Percentiles rank a stretch among this genome's conserved stretches.
Conservation (phyloP, 53 echinoderm and acorn worm genomes). For the Holothuria leucospilota region DNA sequence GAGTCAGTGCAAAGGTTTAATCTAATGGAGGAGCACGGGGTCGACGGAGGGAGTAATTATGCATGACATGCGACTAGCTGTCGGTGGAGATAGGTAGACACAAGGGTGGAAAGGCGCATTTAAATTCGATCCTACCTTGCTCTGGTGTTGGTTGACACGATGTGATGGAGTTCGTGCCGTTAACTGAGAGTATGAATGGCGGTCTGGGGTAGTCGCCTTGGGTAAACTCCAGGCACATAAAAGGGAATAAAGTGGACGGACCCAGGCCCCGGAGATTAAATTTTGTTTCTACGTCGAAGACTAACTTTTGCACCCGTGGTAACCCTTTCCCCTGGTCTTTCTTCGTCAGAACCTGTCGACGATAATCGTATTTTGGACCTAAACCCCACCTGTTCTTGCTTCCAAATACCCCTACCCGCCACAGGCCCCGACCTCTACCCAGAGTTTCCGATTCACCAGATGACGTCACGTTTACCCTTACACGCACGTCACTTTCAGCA, state of each 20-base stretch:
- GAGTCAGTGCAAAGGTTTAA: too few species aligned
- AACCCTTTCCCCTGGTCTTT: constrained; percentile 53
- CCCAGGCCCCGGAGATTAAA: constrained; percentile 72
- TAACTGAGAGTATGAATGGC: constrained; percentile 66
- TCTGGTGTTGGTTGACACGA: constrained; percentile 49
- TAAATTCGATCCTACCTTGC: constrained; percentile 38
- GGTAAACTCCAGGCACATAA: constrained; percentile 80
- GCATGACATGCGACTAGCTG: too few species aligned
- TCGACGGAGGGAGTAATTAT: too few species aligned
- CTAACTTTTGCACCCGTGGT: constrained; percentile 35
- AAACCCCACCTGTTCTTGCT: constrained; percentile 61
- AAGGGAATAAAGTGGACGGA: constrained; percentile 60
- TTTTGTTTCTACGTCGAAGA: constrained; percentile 54
- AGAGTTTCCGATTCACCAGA: constrained; percentile 23
- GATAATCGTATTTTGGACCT: constrained; percentile 58
- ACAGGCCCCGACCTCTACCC: constrained; percentile 66
- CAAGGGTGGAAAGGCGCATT: neutral
- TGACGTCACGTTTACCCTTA: constrained; percentile 51
- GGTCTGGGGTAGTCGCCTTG: constrained; percentile 75
- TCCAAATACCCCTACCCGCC: constrained; percentile 85
- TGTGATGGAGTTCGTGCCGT: constrained; percentile 37
- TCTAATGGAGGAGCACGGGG: too few species aligned
- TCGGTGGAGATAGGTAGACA: neutral
- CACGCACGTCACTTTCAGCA: constrained; percentile 49
- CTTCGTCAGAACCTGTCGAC: constrained; percentile 64